phyloP scores from a whole-genome alignment of 1,140 invertebrate species.

The Drosophila ananassae region DNA sequence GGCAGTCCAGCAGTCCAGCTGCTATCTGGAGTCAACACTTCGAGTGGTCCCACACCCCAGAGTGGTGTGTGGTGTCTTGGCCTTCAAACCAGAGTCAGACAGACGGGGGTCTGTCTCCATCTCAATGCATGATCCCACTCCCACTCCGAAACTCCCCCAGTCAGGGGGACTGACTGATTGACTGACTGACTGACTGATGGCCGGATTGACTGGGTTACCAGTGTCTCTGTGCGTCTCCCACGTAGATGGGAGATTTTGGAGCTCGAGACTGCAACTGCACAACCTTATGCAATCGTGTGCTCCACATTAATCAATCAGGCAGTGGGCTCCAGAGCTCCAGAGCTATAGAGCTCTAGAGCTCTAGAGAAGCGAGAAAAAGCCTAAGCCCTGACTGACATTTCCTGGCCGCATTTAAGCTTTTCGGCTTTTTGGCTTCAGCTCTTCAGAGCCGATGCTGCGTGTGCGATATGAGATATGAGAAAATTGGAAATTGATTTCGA shows the following conservation, averaged over 20 bases:
- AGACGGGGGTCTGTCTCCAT: conserved; percentile 26
- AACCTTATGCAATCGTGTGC: conserved; percentile 65
- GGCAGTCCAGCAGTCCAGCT: conserved; percentile 20
- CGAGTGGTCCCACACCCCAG: conserved; percentile 37
- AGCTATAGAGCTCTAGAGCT: background rate
- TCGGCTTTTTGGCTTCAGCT: background rate
- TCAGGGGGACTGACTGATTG: conserved; percentile 7
- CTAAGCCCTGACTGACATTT: conserved; percentile 73
- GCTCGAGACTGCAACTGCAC: conserved; percentile 21
- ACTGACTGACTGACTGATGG: conserved; percentile 40
- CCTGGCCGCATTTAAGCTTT: conserved; percentile 44
- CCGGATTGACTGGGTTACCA: conserved; percentile 58
- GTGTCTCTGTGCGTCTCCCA: conserved; percentile 37
- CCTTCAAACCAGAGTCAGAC: conserved; percentile 60
- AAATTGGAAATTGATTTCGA: conserved; percentile 71
- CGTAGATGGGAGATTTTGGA: conserved; percentile 26
- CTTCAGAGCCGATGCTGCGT: conserved; percentile 35
- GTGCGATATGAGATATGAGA: conserved; percentile 42
- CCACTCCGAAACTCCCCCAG: background rate
- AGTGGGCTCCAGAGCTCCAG: background rate
- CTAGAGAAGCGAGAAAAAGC: conserved; percentile 29
- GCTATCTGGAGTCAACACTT: conserved; percentile 72
- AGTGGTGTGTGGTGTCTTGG: conserved; percentile 52
- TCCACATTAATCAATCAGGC: conserved; percentile 69
- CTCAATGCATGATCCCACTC: conserved; percentile 1